phyloP scores from a whole-genome alignment of 2,797 vertebrate genomes.

The Meriones psammophilus region DNA sequence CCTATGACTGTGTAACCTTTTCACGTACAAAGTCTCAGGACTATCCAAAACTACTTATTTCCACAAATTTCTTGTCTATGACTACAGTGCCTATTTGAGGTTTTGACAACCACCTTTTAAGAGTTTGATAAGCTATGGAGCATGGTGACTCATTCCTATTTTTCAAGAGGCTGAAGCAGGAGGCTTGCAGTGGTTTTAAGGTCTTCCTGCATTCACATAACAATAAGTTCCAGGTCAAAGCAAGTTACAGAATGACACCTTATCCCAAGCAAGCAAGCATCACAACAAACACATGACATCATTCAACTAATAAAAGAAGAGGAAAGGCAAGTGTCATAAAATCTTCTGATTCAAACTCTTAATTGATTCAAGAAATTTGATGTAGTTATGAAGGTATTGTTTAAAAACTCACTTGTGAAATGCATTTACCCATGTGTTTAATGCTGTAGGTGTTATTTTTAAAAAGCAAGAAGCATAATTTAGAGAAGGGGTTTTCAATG shows the following conservation, averaged over 20 bases:
- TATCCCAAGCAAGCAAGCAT: background rate
- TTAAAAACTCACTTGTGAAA: background rate
- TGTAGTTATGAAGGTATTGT: background rate
- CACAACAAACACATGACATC: background rate
- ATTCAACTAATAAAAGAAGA: background rate
- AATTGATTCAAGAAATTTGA: background rate
- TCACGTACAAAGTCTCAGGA: background rate
- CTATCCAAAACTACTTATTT: background rate
- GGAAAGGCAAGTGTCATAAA: background rate
- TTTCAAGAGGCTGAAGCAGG: too few species aligned
- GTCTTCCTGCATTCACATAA: background rate
- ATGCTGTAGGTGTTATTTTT: background rate
- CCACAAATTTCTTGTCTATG: background rate
- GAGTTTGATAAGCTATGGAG: too few species aligned
- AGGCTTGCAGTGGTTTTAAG: background rate
- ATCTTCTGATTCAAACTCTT: background rate
- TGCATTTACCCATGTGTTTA: conserved; percentile 10
- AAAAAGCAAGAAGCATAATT: conserved; percentile 3
- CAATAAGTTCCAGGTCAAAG: background rate
- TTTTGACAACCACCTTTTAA: conserved; percentile 10
- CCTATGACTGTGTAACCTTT: background rate
- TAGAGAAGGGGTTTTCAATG: background rate
- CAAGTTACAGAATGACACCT: background rate
- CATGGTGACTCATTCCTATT: background rate
- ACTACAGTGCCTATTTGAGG: background rate